Base-by-base conservation (phyloP, 2,888 invertebrate species). In the Cacoxenus indagator region DNA sequence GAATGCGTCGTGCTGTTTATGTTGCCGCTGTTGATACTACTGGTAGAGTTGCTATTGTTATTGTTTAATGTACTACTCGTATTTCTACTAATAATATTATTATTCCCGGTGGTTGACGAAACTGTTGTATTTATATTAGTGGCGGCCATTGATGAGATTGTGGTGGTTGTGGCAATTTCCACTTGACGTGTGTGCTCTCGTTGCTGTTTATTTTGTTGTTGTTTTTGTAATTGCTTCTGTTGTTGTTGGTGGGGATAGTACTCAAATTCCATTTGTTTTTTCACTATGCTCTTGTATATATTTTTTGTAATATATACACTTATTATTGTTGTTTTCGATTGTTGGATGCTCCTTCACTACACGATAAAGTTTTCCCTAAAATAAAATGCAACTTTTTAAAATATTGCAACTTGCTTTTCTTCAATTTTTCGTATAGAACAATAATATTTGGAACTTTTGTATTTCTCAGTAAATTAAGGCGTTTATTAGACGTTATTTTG, bases 121-220 rank as follows among this genome's bases (percentile, higher is more conserved):
- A 59, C 27, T 26, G 64, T 72, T 71, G 78, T 73, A 68, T 82
- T 76, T 71, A 82, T 83, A 73, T 83, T 83, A 67, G 83, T 82
- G 80, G 85, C 82, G 74, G 81, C 81, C 83, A 83, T 81, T 82
- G 79, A 81, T 72, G 77, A 77, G 78, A 71, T 11, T 43, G 11
- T 2, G n/a, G 45, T 43, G n/a, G 22, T 17, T 51, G 51, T 22
- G n/a, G 45, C 45, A 43, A 11, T 51, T 17, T 62, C 65, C 54
- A 59, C 37, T 64, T 67, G 66, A 61, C 64, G 65, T 65, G 67
- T 65, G 65, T 46, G 69, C 80, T 76, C 71, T 70, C 69, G 67
- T 73, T 77, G 69, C 67, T 64, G 72, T 61, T 31, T 46, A 51
- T 57, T 59, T 78, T 69, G 11, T 45, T 73, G 43, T 70, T 76